These are phyloP conservation scores for Aphelocoma californica DNA, from an alignment of 2,797 vertebrate species.

Conservation along the genomic window DNA sequence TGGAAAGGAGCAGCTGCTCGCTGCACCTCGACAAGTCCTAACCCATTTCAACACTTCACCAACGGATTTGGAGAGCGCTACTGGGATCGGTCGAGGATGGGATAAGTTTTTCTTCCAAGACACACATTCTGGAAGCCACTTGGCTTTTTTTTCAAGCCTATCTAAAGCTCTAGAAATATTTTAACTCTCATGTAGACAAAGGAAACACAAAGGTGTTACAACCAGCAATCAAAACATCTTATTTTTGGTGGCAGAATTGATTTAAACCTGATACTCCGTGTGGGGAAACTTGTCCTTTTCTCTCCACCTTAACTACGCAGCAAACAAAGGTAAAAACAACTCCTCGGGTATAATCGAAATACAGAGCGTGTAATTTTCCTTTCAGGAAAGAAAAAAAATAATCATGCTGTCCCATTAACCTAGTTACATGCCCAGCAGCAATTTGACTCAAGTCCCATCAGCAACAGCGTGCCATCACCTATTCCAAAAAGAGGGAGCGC, in stretches of 20 bases:
- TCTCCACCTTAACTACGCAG: background rate
- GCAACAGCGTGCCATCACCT: conserved; percentile 21
- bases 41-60: background rate
- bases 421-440: conserved; percentile 44
- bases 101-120: background rate
- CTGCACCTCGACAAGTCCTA: background rate
- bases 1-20: background rate
- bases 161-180: background rate
- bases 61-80: rapidly evolving
- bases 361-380: background rate
- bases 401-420: conserved; percentile 42
- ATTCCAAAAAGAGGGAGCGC: background rate
- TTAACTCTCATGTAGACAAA: background rate
- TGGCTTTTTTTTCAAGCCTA: background rate
- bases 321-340: background rate
- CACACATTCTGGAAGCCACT: background rate
- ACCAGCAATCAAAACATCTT: background rate
- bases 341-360: background rate
- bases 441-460: conserved; percentile 60
- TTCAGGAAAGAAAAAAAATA: conserved; percentile 10
- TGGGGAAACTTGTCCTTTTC: background rate
- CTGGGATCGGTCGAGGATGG: rapidly evolving
- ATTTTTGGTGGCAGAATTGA: background rate
- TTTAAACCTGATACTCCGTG: background rate
- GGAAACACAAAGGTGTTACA: background rate